Evolutionary conservation across 2,113 vertebrate species (phyloP).

Genomic region (Phylloscopus trochiloides): DNA sequence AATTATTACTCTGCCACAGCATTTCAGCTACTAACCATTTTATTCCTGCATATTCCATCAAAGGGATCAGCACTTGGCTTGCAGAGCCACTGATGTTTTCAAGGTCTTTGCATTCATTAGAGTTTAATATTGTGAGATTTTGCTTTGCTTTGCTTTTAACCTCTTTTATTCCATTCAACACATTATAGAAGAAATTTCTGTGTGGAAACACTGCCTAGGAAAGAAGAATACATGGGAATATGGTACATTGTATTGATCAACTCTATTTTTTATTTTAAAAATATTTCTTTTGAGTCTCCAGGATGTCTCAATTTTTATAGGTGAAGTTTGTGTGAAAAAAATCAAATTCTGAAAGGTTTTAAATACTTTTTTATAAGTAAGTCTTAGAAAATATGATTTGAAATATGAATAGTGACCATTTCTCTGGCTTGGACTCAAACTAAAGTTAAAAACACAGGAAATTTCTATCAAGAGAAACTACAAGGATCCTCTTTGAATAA

Average conservation of each 20-base stretch:
- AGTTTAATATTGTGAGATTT: slow-evolving; percentile 38
- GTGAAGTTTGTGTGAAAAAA: background rate
- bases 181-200: background rate
- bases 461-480: background rate
- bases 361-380: background rate
- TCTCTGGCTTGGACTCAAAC: background rate
- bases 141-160: background rate
- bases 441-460: background rate
- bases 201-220: background rate
- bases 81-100: slow-evolving; percentile 36
- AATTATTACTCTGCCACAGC: background rate
- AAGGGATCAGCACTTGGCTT: slow-evolving; percentile 29
- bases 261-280: background rate
- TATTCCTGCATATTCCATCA: slow-evolving; percentile 43
- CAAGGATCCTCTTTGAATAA: background rate
- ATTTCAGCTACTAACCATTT: slow-evolving; percentile 14
- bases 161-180: slow-evolving; percentile 16
- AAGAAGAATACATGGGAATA: background rate
- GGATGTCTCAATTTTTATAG: background rate
- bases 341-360: background rate
- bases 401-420: background rate
- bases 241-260: background rate
- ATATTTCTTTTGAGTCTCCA: background rate
- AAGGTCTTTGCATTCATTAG: slow-evolving; percentile 68
- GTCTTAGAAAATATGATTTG: background rate